A percentile compares a stretch with the other conserved stretches of the same genome.
Conservation (phyloP, 2,888 invertebrate genomes). For the Drosophila hamatofila region DNA sequence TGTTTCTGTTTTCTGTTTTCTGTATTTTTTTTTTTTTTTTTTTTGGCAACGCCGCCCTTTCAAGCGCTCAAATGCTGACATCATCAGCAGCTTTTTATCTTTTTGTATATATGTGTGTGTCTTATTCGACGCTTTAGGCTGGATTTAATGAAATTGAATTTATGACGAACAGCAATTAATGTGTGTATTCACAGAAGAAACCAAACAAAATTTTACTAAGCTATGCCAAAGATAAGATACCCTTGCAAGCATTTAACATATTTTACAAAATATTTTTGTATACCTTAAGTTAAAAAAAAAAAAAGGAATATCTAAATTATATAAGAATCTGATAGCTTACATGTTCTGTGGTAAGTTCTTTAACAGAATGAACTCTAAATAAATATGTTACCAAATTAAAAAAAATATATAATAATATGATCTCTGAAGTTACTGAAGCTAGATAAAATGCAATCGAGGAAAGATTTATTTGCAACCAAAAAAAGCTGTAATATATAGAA, state of each 20-base stretch:
- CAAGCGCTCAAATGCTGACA: slow-evolving; percentile 35
- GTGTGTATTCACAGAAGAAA: background rate
- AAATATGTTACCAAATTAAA: too few relatives aligned
- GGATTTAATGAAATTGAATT: slow-evolving; percentile 34
- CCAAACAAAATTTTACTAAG: background rate
- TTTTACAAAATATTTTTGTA: background rate
- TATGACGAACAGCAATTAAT: slow-evolving; percentile 9
- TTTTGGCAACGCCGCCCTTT: slow-evolving; percentile 37
- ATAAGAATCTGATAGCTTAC: too few relatives aligned
- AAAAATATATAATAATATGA: too few relatives aligned
- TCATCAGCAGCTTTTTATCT: slow-evolving; percentile 27
- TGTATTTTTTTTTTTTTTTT: slow-evolving; percentile 1
- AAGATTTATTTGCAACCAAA: too few relatives aligned
- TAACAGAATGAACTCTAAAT: too few relatives aligned
- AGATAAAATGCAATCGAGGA: too few relatives aligned
- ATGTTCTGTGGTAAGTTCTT: too few relatives aligned
- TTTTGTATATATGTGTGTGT: slow-evolving; percentile 1
- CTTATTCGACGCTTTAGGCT: slow-evolving; percentile 8
- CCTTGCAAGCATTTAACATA: background rate
- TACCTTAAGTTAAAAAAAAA: background rate
- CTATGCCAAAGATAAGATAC: background rate
- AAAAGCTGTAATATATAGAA: too few relatives aligned
- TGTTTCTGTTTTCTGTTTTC: slow-evolving; percentile 20
- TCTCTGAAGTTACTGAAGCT: too few relatives aligned
- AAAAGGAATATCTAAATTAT: too few relatives aligned